Evolutionary conservation across 1,140 invertebrate genomes (phyloP).

Genomic region (Gonioctena quinquepunctata): DNA sequence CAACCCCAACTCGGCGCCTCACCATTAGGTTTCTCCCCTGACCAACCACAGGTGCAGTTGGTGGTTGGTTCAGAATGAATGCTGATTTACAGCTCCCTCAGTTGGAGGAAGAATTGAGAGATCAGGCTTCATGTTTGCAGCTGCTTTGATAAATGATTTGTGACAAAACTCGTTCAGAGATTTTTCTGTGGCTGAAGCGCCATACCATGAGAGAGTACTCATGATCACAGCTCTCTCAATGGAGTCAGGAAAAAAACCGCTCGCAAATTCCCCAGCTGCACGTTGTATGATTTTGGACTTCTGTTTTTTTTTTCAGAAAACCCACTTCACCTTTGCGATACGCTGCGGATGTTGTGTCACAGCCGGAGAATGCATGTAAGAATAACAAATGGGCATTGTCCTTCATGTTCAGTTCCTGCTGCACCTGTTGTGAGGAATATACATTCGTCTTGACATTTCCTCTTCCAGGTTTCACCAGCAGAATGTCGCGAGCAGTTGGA

Average conservation of each 20-base stretch:
- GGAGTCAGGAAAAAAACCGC: neutral
- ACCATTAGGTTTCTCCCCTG: too few species aligned
- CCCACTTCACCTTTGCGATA: neutral
- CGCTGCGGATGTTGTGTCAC: neutral
- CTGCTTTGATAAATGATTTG: too few species aligned
- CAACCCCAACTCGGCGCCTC: neutral
- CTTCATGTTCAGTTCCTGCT: neutral
- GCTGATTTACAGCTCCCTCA: neutral
- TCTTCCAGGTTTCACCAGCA: constrained; percentile 8
- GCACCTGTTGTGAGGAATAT: constrained; percentile 8
- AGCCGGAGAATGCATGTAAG: constrained; percentile 6
- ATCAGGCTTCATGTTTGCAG: too few species aligned
- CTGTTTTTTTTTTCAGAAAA: neutral
- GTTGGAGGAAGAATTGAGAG: neutral
- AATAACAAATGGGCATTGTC: constrained; percentile 3
- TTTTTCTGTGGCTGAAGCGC: too few species aligned
- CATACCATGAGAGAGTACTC: neutral
- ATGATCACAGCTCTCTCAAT: neutral
- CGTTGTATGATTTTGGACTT: neutral
- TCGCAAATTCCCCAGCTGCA: neutral
- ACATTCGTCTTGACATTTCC: constrained; percentile 4
- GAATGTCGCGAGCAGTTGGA: neutral
- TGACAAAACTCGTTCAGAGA: too few species aligned
- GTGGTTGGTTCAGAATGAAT: neutral
- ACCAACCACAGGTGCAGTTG: too few species aligned